Base-by-base conservation (phyloP, 2,888 invertebrate genomes). In the Rambutsinella grinnellia region DNA sequence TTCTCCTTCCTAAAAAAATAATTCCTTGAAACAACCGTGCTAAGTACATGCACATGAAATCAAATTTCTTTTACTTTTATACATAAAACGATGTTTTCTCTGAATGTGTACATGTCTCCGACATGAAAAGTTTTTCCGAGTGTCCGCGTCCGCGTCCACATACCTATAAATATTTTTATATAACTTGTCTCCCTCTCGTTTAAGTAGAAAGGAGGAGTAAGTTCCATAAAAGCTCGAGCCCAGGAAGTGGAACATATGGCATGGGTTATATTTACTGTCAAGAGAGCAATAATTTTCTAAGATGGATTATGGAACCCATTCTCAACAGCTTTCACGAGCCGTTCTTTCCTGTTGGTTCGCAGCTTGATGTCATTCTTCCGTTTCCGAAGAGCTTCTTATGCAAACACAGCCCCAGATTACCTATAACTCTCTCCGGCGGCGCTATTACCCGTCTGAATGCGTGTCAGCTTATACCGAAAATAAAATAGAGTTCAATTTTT, bases 181-280 rank as follows among this genome's bases (percentile, higher is more conserved):
- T n/a, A n/a, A n/a, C n/a, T n/a, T n/a, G n/a, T n/a, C n/a, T n/a
- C n/a, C n/a, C n/a, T n/a, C n/a, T n/a, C n/a, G n/a, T n/a, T n/a
- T n/a, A n/a, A n/a, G n/a, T n/a, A n/a, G n/a, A n/a, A n/a, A n/a
- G n/a, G n/a, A n/a, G n/a, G n/a, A n/a, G n/a, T n/a, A n/a, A n/a
- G n/a, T n/a, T n/a, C n/a, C n/a, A n/a, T n/a, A n/a, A n/a, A n/a
- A n/a, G n/a, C n/a, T n/a, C n/a, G n/a, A n/a, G n/a, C n/a, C n/a
- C 75, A 75, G 75, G 75, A 75, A 75, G 75, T 75, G 54, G 49
- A 75, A 68, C 75, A 75, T 67, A 75, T 75, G 75, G 75, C 75
- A 44, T 56, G 54, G 67, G 75, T 75, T 75, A 67, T 75, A 67
- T 75, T 75, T 68, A 67, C 75, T 75, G 67, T 75, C 75, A 75